phyloP scores from a whole-genome alignment of 2,888 invertebrate genomes.

The Drosophila anomalata region DNA sequence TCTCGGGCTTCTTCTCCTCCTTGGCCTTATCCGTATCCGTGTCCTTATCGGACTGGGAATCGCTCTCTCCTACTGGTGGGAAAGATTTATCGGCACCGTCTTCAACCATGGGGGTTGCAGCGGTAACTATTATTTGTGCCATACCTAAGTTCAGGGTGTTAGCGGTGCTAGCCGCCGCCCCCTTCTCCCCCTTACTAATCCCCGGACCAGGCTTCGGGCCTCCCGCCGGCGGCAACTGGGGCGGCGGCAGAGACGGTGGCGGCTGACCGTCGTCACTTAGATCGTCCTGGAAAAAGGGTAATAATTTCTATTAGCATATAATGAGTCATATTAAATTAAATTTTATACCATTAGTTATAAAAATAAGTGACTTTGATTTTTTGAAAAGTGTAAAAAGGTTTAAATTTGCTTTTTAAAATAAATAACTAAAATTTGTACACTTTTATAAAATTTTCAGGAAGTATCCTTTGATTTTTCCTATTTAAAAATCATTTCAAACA shows the following conservation, averaged over 20 bases:
- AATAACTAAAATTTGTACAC: background rate
- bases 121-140: conserved; percentile 96
- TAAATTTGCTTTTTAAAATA: background rate
- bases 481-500: background rate
- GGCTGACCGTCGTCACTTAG: conserved; percentile 79
- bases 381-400: background rate
- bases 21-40: conserved; percentile 34
- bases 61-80: conserved; percentile 86
- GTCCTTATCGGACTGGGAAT: conserved; percentile 40
- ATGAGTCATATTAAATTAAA: too few species aligned
- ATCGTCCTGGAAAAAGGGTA: conserved; percentile 73
- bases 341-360: background rate
- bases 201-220: conserved; percentile 30
- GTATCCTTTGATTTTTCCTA: background rate
- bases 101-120: conserved; percentile 96
- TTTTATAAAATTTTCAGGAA: background rate
- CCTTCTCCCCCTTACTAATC: conserved; percentile 39
- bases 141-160: conserved; percentile 90
- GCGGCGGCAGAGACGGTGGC: conserved; percentile 79
- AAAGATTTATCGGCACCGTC: conserved; percentile 91
- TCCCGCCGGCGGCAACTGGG: conserved; percentile 53
- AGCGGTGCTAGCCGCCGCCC: conserved; percentile 48
- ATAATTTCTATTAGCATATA: background rate
- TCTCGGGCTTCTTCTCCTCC: conserved; percentile 15
- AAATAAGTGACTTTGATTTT: background rate